These are phyloP conservation scores for Cyanoramphus novaezelandiae DNA, from an alignment of 2,113 vertebrate genomes.

Conservation along the genomic window DNA sequence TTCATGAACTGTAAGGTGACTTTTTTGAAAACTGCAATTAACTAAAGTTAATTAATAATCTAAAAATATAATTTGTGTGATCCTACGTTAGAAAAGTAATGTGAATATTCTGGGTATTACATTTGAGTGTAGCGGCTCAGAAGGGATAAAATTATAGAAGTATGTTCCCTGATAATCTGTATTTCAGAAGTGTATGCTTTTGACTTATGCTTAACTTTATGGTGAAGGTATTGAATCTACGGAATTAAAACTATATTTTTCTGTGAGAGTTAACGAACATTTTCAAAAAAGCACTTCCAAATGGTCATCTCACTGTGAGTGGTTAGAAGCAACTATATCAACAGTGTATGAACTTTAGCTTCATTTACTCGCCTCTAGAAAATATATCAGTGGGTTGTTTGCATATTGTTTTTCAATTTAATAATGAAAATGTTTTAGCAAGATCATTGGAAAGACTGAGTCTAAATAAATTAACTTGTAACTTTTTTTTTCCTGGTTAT, in stretches of 20 bases:
- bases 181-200: background rate
- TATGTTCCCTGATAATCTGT: background rate
- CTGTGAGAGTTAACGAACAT: background rate
- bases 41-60: background rate
- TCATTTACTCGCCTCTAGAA: background rate
- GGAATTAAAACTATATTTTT: background rate
- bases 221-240: background rate
- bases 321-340: background rate
- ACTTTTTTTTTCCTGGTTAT: background rate
- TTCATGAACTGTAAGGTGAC: background rate
- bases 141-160: background rate
- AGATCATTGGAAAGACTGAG: background rate
- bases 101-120: background rate
- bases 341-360: background rate
- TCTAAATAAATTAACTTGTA: background rate
- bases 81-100: background rate
- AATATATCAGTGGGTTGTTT: background rate
- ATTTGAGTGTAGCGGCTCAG: background rate
- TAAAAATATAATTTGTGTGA: fast-evolving
- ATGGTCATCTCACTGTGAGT: background rate
- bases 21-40: background rate
- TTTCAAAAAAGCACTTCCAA: background rate
- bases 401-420: background rate
- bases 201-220: background rate
- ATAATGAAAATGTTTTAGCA: background rate